These are phyloP conservation scores for Motacilla alba DNA, from an alignment of 2,113 vertebrate species.

Conservation along the genomic window DNA sequence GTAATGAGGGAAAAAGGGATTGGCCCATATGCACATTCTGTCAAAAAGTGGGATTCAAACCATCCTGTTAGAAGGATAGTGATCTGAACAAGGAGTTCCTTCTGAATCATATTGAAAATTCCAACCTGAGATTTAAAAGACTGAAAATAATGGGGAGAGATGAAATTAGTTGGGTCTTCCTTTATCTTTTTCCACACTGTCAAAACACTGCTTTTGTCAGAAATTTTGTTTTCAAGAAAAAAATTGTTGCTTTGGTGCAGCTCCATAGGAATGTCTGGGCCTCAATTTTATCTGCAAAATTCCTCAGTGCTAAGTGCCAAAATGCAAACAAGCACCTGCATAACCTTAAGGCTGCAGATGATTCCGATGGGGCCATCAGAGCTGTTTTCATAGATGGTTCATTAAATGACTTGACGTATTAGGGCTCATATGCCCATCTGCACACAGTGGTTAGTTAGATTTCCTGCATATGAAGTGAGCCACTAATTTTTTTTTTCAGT, in stretches of 20 bases:
- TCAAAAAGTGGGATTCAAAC: background rate
- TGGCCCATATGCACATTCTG: background rate
- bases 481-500: background rate
- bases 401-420: background rate
- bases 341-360: background rate
- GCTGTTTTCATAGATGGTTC: background rate
- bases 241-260: background rate
- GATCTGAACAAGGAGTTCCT: background rate
- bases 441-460: background rate
- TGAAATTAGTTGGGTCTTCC: fast-evolving
- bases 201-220: background rate
- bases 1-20: background rate
- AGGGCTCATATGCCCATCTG: background rate
- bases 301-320: background rate
- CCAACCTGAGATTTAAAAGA: background rate
- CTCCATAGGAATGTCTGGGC: background rate
- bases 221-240: background rate
- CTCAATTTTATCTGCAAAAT: background rate
- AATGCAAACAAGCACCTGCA: background rate
- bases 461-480: background rate
- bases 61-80: background rate
- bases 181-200: background rate
- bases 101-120: background rate
- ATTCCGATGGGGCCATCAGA: background rate
- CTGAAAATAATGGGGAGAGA: background rate